Evolutionary conservation across 2,888 invertebrate genomes (phyloP), one percentile per base, ranked within the genome.

Genomic region (Tetropium fuscum): DNA sequence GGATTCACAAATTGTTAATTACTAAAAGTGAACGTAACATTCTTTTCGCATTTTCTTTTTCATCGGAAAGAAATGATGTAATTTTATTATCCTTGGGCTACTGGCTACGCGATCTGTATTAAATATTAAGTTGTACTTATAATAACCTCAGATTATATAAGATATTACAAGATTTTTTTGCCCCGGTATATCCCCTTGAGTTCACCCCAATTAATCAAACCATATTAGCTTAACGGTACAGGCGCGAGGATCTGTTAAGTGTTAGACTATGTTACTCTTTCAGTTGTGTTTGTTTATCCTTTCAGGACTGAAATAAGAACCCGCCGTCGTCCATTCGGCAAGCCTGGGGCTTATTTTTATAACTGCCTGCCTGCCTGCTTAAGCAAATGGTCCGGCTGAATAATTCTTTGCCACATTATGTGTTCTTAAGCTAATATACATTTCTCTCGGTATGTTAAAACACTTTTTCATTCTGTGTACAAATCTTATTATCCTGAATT

Each of bases 211-310:
- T 51, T 51, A 51, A 51, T 51, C 51, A 51, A 51, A 51, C 51
- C 30, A 38, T 51, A 51, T 51, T 51, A 51, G 51, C 40, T 51
- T 51, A 51, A 51, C 51, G n/a, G 40, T 27, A 34, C 25, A 38
- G 40, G 40, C 25, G 51, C 22, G 51, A 38, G 51, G 51, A 57
- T 64, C 65, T 65, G 65, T 45, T 63, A 65, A 65, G 65, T 65
- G 65, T 65, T 51, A 57, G 58, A 45, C 57, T 59, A 48, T 65
- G 65, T 65, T 65, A 63, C 62, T 63, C 56, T 60, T 66, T 59
- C 58, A 45, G 60, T 53, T 45, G 51, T 64, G 60, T 68, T 62
- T 63, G 59, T 63, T 62, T 68, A 60, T 58, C 62, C 60, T 59
- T 56, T 57, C 65, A 61, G 58, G 55, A 54, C 49, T 56, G 53